Evolutionary conservation across 2,888 invertebrate genomes (phyloP), one percentile per base, ranked within the genome.

Genomic region (Galeruca laticollis): DNA sequence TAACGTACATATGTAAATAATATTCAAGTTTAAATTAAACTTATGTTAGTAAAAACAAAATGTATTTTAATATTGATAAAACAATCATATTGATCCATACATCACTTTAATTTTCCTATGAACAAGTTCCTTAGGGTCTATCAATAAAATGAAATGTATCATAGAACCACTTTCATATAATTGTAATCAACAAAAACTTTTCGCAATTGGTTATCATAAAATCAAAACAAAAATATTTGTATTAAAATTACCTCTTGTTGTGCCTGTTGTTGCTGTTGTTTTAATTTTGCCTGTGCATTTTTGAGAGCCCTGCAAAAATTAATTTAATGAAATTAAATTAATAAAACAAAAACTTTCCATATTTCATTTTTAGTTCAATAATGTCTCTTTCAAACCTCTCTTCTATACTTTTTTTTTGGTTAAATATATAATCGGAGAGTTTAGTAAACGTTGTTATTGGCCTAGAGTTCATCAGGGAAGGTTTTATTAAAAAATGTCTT

Each of bases 231-330:
- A 18, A 18, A 47, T 8, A 47, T 18, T 8, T 47, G 10, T 9
- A 18, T 47, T 2, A 18, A 47, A 56, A 68, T 81, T 88, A 92
- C 92, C 90, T 92, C 92, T 86, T 89, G 89, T 90, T 91, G 91
- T 89, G 90, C 90, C 88, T 90, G 89, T 89, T 93, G 88, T 90
- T 93, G 93, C 91, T 92, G 89, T 57, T 57, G 56, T 57, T 93
- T 94, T 86, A 95, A 85, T 90, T 95, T 95, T 86, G 93, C 91
- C 92, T 95, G 94, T 89, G 94, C 93, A 89, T 92, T 93, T 88
- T 94, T 94, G 84, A 96, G 89, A 86, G 94, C 93, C 87, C 95
- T 96, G 87, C 21, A 90, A 90, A 75, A 79, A 49, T 49, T 54
- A 18, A n/a, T 64, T 18, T 2, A 43, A n/a, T 18, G 6, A 4